Base-by-base conservation (phyloP, 2,888 invertebrate genomes). In the Hofmannophila pseudospretella region DNA sequence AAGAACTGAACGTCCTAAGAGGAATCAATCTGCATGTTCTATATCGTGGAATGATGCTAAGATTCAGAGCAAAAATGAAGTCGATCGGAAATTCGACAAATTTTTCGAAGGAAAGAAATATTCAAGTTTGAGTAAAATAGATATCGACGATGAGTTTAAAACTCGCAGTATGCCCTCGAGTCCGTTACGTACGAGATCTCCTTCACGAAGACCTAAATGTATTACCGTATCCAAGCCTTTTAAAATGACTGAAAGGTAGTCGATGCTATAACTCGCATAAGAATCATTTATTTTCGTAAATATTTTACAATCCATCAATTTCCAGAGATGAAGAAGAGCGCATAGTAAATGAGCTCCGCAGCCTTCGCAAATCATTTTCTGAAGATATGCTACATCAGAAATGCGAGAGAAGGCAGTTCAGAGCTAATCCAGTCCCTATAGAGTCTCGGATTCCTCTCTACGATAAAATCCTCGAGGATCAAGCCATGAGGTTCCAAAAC, bases 381-480 rank as follows among this genome's bases (percentile, higher is more conserved):
- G 82, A 63, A 36, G 80, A 72, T 39, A 81, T 70, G 88, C 77
- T 80, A 8, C 64, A 88, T 46, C 72, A 73, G 42, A 85, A 88
- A 51, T 79, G 73, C 4, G 84, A 89, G 41, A 84, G 88, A 53
- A 88, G 85, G 52, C 72, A 76, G 31, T 90, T 92, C 45, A 82
- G 78, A 54, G 89, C 90, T 1, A 87, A 89, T 54, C 90, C 92
- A 2, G 88, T 93, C 39, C 93, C 93, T 0, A 88, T 93, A 25
- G 91, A 92, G 49, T 92, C 93, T 0, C 88, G 91, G 51, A 90
- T 93, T 41, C 92, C 91, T 0, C 80, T 93, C 9, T 93, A 91
- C 53, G 90, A 93, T 57, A 91, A 92, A 79, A 89, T 93, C 44
- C 77, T 93, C 55, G 91, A 90, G 45, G 92, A 92, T 43, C 92